Evolutionary conservation across 2,797 vertebrate genomes (phyloP).

Genomic region (Rousettus madagascariensis): DNA sequence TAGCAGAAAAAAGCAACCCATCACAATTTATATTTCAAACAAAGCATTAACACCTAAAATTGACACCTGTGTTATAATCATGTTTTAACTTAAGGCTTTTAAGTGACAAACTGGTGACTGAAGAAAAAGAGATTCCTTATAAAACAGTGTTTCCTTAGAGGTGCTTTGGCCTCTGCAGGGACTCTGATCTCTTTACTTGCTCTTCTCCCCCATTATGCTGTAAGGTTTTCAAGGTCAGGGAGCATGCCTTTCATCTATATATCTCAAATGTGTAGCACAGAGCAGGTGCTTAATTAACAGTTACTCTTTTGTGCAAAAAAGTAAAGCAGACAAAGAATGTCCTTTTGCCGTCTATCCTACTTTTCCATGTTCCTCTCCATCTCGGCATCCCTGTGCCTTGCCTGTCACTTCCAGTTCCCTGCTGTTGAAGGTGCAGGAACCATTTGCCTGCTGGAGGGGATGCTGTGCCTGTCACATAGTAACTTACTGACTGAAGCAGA

Average conservation of each 20-base stretch:
- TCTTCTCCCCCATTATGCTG: neutral
- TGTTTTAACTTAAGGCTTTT: conserved; percentile 3
- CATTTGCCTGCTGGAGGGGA: neutral
- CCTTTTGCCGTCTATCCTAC: neutral
- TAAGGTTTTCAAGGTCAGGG: neutral
- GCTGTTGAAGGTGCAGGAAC: neutral
- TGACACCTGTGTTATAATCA: conserved; percentile 9
- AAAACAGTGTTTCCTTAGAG: conserved; percentile 10
- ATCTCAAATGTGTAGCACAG: neutral
- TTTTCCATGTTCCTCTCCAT: neutral
- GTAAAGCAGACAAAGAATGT: neutral
- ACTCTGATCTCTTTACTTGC: neutral
- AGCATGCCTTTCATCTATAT: neutral
- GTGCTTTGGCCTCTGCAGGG: neutral
- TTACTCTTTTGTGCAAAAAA: neutral
- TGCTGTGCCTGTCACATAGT: neutral
- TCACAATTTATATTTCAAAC: conserved; percentile 48
- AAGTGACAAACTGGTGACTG: neutral
- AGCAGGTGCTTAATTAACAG: neutral
- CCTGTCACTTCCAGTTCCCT: neutral
- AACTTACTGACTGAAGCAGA: neutral
- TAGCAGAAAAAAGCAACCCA: neutral
- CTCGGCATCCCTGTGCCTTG: neutral
- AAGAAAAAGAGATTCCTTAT: conserved; percentile 18
- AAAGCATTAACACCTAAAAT: neutral